Conservation (phyloP, 2,113 vertebrate genomes). For the Oncorhynchus nerka region DNA sequence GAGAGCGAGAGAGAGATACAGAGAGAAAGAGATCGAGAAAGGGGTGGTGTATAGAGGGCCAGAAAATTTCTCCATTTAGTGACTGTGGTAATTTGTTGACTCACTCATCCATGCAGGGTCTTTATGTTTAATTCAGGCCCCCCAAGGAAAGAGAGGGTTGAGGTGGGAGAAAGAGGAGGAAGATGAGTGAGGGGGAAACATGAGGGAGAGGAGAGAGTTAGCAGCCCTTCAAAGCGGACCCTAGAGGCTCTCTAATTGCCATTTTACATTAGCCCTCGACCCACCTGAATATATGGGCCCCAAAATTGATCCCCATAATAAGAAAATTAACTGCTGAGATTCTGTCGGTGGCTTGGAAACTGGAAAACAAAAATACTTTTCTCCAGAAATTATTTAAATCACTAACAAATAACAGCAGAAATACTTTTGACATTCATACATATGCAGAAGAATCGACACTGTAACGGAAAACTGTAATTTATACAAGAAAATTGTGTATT, state of each 20-base stretch:
- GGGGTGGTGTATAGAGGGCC: conserved; percentile 6
- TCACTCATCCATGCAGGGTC: conserved; percentile 80
- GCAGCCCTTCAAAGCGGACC: conserved; percentile 65
- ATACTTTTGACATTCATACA: too few species aligned
- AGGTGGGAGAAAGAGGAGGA: neutral
- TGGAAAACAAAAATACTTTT: too few species aligned
- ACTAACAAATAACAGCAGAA: too few species aligned
- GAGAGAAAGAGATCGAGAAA: too few species aligned
- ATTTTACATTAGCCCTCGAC: conserved; percentile 56
- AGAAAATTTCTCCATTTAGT: conserved; percentile 73
- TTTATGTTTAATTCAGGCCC: conserved; percentile 83
- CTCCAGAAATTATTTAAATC: too few species aligned
- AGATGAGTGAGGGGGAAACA: neutral
- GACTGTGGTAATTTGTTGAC: conserved; percentile 81
- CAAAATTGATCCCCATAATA: neutral
- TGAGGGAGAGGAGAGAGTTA: conserved; percentile 51
- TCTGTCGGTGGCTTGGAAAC: too few species aligned
- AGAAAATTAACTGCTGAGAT: too few species aligned
- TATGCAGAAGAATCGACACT: too few species aligned
- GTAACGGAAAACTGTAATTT: too few species aligned
- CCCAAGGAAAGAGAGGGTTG: conserved; percentile 48
- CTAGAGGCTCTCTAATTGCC: conserved; percentile 68
- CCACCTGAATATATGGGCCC: conserved; percentile 35
- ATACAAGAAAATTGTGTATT: too few species aligned
- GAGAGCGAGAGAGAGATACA: too few species aligned